These are phyloP conservation scores for Limnephilus auricula DNA, from an alignment of 2,888 invertebrate species.

Conservation along the genomic window DNA sequence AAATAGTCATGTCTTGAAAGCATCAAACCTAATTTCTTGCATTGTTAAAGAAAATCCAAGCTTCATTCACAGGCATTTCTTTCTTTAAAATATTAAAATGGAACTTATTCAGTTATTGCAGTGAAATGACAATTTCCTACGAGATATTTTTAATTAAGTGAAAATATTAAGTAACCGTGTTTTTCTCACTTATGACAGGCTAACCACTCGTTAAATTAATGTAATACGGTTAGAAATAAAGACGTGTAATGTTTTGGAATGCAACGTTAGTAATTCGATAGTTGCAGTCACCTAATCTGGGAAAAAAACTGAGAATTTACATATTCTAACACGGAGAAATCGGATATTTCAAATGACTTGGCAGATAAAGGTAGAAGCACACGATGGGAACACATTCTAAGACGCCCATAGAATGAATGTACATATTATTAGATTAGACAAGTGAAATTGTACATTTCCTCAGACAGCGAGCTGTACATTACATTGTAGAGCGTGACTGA, in stretches of 20 bases:
- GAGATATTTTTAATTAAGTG: neutral
- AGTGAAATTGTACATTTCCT: slow-evolving; percentile 61
- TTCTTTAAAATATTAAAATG: neutral
- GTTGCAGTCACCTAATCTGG: neutral
- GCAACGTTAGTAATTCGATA: neutral
- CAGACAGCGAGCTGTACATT: slow-evolving; percentile 23
- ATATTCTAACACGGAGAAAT: neutral
- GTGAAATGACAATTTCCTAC: neutral
- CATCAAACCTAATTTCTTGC: neutral
- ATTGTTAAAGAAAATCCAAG: neutral
- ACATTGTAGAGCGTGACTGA: slow-evolving; percentile 57
- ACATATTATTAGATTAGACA: slow-evolving; percentile 3
- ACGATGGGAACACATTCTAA: neutral
- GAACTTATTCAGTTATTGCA: neutral
- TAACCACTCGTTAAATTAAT: neutral
- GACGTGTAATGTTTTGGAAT: neutral
- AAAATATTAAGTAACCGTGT: neutral
- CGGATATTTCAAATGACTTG: neutral
- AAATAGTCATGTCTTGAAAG: neutral
- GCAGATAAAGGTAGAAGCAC: neutral
- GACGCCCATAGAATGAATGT: neutral
- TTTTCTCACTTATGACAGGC: neutral
- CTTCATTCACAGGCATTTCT: neutral
- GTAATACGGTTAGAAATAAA: neutral
- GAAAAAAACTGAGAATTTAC: neutral